Evolutionary conservation across 1,140 invertebrate species (phyloP), one percentile per base, ranked within the genome.

Genomic region (Bombus difficillimus): DNA sequence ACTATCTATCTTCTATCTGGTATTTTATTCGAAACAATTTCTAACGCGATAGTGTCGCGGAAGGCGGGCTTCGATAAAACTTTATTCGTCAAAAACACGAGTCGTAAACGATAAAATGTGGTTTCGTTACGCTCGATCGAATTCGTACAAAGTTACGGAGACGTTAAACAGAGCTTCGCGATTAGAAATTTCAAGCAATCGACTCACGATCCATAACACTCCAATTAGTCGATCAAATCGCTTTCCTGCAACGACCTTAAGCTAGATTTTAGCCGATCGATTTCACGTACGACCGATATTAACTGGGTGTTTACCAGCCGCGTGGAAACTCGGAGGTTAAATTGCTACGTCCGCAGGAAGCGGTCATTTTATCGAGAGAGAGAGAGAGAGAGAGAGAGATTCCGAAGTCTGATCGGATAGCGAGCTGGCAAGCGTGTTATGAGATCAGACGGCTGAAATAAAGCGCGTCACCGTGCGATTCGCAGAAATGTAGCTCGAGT

Each of bases 371-470:
- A 37, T 57, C 73, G 12, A 75, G 18, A 25, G 5, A 74, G 32
- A 47, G 62, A 66, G 15, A 73, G 71, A 59, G 57, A 59, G 25
- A 59, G n/a, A 47, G 72, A 41, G 41, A 74, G 15, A 74, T 47
- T 74, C 41, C 41, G 3, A 75, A 75, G 41, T 73, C 72, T 41
- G 69, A 75, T 57, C 32, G 47, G 32, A 57, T 18, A 57, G 18
- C 73, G 34, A 37, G 68, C 68, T 69, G 3, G 68, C 18, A 28
- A 43, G 28, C 39, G 28, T 41, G 72, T 74, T 74, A 59, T 76
- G 47, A 76, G 53, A 76, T 76, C 74, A 39, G 53, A 39, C 53
- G 43, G 72, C 37, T 53, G n/a, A 88, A 86, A 88, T 86, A 34
- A 78, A 80, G 74, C 74, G 81, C 59, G 72, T 81, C 41, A 57